Evolutionary conservation across 2,113 vertebrate species (phyloP), one percentile per base, ranked within the genome.

Genomic region (Aptenodytes forsteri): DNA sequence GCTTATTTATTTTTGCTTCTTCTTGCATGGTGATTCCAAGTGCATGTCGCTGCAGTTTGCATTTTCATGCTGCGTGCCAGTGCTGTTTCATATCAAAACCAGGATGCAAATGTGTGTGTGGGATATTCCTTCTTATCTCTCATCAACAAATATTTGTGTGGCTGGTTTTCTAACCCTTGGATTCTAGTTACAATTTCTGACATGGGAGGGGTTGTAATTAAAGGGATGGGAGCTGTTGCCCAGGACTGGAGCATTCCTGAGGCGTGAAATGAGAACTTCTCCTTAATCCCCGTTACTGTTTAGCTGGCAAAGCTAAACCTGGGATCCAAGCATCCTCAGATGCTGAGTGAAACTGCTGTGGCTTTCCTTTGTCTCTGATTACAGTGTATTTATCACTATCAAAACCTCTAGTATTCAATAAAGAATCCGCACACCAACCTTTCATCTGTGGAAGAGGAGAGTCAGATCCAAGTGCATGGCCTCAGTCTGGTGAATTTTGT

Each of bases 11-110:
- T 98, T 98, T 97, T 97, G 65, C 89, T 94, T 97, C 67, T 93
- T 93, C 67, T 95, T 98, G 98, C 98, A 98, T 98, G 98, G 85
- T 97, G 73, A 81, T 96, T 93, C 73, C 86, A 95, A 90, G 69
- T 98, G 98, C 98, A 98, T 98, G 98, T 93, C 44, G 25, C 59
- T 69, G 71, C 83, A 95, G 90, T 96, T 95, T 92, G 71, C 73
- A 66, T 98, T 91, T 88, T 89, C 85, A 67, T 79, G 71, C 66
- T 78, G 70, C 64, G 70, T 96, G 52, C 72, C 58, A 17, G 46
- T 97, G 93, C 67, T 95, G 67, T 92, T 92, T 85, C 66, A 36
- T 64, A 72, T 82, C 17, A 90, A 87, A 92, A 87, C 58, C 0
- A 1, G 50, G 87, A 83, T 84, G 80, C 56, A 42, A 77, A n/a